A percentile compares a stretch with the other conserved stretches of the same genome.
phyloP scores from a whole-genome alignment of 2,113 vertebrate species.

The Clarias macrocephalus region DNA sequence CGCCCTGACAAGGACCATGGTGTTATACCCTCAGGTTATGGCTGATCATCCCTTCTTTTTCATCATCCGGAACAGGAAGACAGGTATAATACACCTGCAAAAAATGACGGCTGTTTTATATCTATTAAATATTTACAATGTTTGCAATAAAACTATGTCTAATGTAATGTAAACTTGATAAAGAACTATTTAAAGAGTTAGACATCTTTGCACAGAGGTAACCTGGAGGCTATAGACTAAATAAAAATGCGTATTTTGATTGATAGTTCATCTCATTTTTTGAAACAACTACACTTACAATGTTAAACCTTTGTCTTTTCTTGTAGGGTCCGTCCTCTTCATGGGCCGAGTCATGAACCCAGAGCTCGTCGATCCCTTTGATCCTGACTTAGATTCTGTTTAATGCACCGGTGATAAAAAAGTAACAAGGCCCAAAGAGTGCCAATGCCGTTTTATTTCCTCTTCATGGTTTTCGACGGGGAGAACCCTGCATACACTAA shows the following conservation, averaged over 20 bases:
- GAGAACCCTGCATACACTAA: slow-evolving; percentile 39
- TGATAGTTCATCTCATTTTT: not conserved
- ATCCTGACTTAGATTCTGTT: slow-evolving; percentile 88
- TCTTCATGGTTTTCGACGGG: slow-evolving; percentile 41
- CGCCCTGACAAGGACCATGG: slow-evolving; percentile 89
- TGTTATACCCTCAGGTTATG: slow-evolving; percentile 95
- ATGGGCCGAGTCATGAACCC: slow-evolving; percentile 98
- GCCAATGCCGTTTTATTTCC: not conserved
- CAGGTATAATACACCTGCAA: slow-evolving; percentile 73
- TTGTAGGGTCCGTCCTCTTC: slow-evolving; percentile 86
- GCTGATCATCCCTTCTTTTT: slow-evolving; percentile 98
- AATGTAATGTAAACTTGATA: not conserved
- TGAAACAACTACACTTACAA: not conserved
- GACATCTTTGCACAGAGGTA: not conserved
- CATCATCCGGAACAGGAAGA: slow-evolving; percentile 87
- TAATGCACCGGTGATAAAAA: slow-evolving; percentile 63
- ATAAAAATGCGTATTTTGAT: not conserved
- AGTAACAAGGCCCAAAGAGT: slow-evolving; percentile 14
- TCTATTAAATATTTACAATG: not conserved
- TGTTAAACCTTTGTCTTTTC: not conserved
- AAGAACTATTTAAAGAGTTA: not conserved
- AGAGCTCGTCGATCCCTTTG: slow-evolving; percentile 84
- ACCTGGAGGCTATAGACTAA: not conserved
- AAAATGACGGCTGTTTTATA: not conserved
- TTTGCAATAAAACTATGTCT: not conserved